A percentile compares a stretch with the other conserved stretches of the same genome.
Evolutionary conservation across 2,888 invertebrate genomes (phyloP).

Genomic region (Seira musarum): DNA sequence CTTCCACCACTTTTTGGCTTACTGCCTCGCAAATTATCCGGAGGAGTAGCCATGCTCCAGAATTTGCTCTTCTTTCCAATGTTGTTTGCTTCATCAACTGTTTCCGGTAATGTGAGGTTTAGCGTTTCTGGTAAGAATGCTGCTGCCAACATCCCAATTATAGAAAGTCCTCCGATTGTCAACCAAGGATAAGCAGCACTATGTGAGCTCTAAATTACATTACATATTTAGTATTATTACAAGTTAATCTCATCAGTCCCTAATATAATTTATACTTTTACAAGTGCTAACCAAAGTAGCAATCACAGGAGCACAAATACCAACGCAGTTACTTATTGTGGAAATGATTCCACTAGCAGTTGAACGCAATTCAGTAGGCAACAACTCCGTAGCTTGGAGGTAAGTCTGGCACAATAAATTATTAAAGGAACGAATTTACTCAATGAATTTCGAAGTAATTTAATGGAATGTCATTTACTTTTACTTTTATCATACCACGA

Average conservation of each 20-base stretch:
- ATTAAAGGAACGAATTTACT: no score
- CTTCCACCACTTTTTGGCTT: not conserved
- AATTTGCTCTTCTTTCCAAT: slow-evolving; percentile 75
- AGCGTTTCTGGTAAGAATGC: slow-evolving; percentile 79
- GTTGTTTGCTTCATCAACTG: slow-evolving; percentile 76
- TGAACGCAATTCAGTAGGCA: slow-evolving; percentile 80
- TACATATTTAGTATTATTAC: not conserved
- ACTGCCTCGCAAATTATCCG: not conserved
- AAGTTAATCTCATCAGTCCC: not conserved
- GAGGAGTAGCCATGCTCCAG: slow-evolving; percentile 60
- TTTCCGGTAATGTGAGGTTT: slow-evolving; percentile 77
- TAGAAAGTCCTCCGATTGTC: slow-evolving; percentile 38
- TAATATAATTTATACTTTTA: slow-evolving; percentile 14
- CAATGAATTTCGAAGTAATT: not conserved
- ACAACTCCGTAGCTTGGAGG: slow-evolving; percentile 75
- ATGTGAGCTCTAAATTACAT: slow-evolving; percentile 49
- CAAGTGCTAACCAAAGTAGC: slow-evolving; percentile 75
- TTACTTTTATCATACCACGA: slow-evolving; percentile 73
- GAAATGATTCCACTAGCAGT: slow-evolving; percentile 78
- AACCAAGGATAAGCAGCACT: slow-evolving; percentile 60
- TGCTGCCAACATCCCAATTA: slow-evolving; percentile 72
- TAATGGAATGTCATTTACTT: not conserved
- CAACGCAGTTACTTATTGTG: slow-evolving; percentile 75
- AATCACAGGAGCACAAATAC: slow-evolving; percentile 77
- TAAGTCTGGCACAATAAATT: slow-evolving; percentile 70